A percentile compares a stretch with the other conserved stretches of the same genome.
These are phyloP conservation scores for Vespertilio murinus DNA, from an alignment of 2,797 vertebrate species.

Conservation along the genomic window DNA sequence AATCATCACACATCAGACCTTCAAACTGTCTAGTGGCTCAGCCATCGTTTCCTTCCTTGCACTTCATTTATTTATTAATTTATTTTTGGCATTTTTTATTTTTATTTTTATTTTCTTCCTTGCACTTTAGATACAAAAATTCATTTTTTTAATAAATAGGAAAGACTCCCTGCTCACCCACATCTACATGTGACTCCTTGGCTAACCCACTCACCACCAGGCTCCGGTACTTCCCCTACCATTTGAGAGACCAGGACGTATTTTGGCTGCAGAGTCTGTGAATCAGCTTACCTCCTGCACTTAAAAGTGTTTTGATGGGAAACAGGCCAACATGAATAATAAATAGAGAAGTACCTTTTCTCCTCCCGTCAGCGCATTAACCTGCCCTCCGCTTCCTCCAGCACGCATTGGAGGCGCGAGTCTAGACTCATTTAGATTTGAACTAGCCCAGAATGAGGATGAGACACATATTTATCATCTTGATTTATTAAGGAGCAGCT, in stretches of 20 bases:
- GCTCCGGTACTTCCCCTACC: background rate
- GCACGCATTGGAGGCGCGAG: conserved; percentile 60
- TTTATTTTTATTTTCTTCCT: too few relatives aligned
- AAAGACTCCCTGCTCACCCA: background rate
- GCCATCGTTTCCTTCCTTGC: background rate
- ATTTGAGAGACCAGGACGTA: conserved; percentile 44
- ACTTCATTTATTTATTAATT: too few relatives aligned
- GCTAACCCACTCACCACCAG: background rate
- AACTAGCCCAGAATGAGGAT: conserved; percentile 60
- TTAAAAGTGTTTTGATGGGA: conserved; percentile 63
- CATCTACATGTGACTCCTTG: conserved; percentile 27
- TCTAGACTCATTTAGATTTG: conserved; percentile 72
- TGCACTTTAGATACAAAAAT: background rate
- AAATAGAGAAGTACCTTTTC: conserved; percentile 65
- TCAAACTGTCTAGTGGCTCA: background rate
- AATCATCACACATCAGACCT: background rate
- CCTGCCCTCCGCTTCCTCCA: conserved; percentile 68
- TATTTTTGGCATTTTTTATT: too few relatives aligned
- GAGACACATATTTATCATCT: conserved; percentile 71
- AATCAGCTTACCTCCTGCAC: conserved; percentile 46
- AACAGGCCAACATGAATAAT: conserved; percentile 70
- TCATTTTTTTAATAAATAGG: background rate
- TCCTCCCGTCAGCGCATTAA: conserved; percentile 58
- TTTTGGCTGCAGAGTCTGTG: background rate
- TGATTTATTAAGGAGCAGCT: conserved; percentile 74